phyloP scores from a whole-genome alignment of 2,888 invertebrate genomes.

The Diarsia rubi region DNA sequence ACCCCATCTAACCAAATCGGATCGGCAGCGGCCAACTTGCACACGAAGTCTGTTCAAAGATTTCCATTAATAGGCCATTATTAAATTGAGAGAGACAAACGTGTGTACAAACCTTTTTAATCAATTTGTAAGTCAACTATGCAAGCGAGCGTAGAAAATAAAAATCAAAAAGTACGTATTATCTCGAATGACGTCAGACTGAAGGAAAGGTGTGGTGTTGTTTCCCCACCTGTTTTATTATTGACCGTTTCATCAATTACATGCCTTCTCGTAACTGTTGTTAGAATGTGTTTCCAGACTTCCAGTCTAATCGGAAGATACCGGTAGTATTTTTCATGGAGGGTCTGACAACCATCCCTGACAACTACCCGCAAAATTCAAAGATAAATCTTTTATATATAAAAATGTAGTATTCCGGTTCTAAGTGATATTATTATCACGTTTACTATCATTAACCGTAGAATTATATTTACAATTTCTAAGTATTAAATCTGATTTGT shows the following conservation, averaged over 20 bases:
- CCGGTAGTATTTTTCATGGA: background rate
- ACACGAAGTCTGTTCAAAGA: no score
- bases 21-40: no score
- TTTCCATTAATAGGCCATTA: no score
- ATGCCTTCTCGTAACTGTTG: background rate
- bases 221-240: background rate
- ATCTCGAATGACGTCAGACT: background rate
- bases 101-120: no score
- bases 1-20: no score
- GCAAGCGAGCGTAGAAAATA: no score
- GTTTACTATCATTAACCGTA: background rate
- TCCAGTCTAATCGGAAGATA: background rate
- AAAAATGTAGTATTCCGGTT: background rate
- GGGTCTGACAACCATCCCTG: no score
- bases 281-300: background rate
- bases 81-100: no score
- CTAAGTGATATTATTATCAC: background rate
- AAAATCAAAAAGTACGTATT: no score
- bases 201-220: background rate
- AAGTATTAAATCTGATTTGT: slow-evolving; percentile 22
- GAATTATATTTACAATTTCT: slow-evolving; percentile 14
- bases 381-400: background rate
- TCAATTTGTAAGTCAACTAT: no score
- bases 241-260: background rate
- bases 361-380: background rate